Conservation (phyloP, 1,140 invertebrate genomes). For the Carcinoscorpius rotundicauda region DNA sequence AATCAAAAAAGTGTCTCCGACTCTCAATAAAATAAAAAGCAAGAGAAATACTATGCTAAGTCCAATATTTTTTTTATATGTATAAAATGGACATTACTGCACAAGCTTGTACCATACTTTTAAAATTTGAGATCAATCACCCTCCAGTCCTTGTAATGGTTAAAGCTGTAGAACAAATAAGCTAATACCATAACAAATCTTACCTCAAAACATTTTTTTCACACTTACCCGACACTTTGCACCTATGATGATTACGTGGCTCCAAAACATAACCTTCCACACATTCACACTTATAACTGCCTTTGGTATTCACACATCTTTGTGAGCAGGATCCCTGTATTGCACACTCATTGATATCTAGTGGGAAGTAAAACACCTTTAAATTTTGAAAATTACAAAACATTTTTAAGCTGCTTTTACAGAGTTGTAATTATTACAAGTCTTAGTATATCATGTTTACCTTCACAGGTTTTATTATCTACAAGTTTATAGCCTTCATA, state of each 20-base stretch:
- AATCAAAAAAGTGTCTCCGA: no score
- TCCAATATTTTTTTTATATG: no score
- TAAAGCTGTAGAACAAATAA: no score
- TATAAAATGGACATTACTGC: no score
- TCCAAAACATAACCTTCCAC: constrained; percentile 69
- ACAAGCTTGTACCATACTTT: no score
- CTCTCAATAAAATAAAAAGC: no score
- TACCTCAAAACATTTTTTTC: no score
- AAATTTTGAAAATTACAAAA: not conserved
- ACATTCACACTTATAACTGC: constrained; percentile 86
- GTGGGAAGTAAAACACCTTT: constrained; percentile 17
- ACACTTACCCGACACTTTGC: constrained; percentile 50
- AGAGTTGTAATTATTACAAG: not conserved
- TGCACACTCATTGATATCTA: constrained; percentile 86
- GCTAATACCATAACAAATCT: no score
- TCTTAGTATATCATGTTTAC: constrained; percentile 28
- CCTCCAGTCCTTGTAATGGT: no score
- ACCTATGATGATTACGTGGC: constrained; percentile 56
- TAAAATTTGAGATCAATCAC: no score
- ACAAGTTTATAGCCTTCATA: constrained; percentile 50
- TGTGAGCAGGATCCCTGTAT: constrained; percentile 78
- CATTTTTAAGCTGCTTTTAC: not conserved
- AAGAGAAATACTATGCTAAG: no score
- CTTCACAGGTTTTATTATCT: constrained; percentile 65
- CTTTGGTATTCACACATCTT: constrained; percentile 77